Percentiles rank a stretch among this genome's conserved stretches.
phyloP scores from a whole-genome alignment of 2,113 vertebrate genomes.

The Petaurus breviceps region DNA sequence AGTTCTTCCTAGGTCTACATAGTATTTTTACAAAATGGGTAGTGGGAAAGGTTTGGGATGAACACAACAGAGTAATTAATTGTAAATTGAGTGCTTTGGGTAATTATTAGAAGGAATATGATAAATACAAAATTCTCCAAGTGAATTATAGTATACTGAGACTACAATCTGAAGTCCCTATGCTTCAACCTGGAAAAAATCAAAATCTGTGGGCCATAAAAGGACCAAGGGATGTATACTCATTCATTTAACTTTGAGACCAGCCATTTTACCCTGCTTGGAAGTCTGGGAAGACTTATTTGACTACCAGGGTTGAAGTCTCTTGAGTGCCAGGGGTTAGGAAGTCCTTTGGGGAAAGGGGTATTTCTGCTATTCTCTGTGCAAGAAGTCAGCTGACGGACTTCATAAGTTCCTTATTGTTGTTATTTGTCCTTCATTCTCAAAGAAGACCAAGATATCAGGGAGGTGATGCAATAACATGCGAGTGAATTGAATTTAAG shows the following conservation, averaged over 20 bases:
- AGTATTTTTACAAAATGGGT: background rate
- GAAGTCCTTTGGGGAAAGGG: background rate
- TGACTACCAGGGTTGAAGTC: background rate
- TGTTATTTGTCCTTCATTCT: too few species aligned
- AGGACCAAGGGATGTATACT: background rate
- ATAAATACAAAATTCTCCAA: background rate
- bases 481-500: too few species aligned
- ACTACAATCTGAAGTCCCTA: background rate
- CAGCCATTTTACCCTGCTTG: background rate
- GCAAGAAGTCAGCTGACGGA: background rate
- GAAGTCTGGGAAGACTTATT: background rate
- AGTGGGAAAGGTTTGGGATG: background rate
- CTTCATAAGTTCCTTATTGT: background rate
- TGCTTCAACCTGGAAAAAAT: background rate
- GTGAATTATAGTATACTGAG: background rate
- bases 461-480: too few species aligned
- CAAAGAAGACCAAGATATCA: too few species aligned
- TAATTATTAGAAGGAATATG: background rate
- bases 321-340: too few species aligned
- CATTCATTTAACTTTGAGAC: background rate
- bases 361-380: background rate
- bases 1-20: background rate
- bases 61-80: background rate
- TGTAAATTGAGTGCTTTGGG: background rate
- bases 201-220: background rate